Conservation (phyloP, 64 coral and sea anemone species). For the Trachythela sp. region DNA sequence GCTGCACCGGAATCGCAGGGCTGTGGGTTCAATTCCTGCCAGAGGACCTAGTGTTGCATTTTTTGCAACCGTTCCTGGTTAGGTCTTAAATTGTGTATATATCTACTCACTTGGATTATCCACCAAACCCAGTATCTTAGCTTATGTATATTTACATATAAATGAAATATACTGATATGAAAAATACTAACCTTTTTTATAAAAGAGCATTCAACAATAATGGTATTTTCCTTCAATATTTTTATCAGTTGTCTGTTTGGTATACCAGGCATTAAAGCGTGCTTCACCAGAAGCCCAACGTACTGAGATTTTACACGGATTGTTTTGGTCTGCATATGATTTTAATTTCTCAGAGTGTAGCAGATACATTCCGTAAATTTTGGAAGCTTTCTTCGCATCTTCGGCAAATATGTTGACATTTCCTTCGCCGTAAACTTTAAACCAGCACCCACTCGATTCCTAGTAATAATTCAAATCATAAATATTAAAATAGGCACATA, state of each 20-base stretch:
- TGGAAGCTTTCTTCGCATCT: slow-evolving; percentile 6
- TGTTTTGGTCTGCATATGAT: neutral
- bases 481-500: neutral
- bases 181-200: neutral
- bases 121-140: no score
- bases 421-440: neutral
- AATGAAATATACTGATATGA: no score
- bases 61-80: no score
- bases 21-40: no score
- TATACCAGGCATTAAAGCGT: neutral
- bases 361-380: slow-evolving; percentile 5
- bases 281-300: neutral
- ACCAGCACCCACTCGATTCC: neutral
- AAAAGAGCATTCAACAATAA: neutral
- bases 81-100: no score
- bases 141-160: no score
- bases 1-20: no score
- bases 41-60: no score
- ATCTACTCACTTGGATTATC: no score
- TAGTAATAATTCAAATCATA: neutral
- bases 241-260: neutral
- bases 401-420: neutral
- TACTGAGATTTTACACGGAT: neutral
- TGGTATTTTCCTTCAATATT: neutral
- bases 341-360: neutral